A percentile compares a stretch with the other conserved stretches of the same genome.
Conservation (phyloP, 2,113 vertebrate genomes). For the Potamarius usumacintae region DNA sequence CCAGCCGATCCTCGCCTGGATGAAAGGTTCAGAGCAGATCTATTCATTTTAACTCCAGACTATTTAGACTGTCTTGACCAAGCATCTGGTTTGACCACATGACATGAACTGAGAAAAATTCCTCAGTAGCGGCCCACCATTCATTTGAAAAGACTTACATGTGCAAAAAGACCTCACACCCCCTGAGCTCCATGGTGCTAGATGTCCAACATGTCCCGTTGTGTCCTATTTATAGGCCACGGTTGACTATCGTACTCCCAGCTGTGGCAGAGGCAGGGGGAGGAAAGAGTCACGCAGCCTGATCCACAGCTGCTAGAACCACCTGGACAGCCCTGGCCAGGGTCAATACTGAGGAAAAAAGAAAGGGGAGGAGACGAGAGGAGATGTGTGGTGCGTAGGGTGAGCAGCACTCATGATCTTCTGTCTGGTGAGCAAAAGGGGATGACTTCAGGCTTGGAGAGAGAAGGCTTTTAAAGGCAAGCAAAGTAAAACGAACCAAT, state of each 20-base stretch:
- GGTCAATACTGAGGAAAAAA: slow-evolving; percentile 24
- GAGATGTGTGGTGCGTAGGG: neutral
- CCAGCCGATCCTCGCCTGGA: neutral
- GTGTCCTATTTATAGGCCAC: slow-evolving; percentile 47
- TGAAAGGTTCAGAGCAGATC: neutral
- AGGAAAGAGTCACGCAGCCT: slow-evolving; percentile 22
- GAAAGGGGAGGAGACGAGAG: neutral
- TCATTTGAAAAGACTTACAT: slow-evolving; percentile 29
- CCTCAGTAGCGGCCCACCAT: neutral
- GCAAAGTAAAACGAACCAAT: neutral
- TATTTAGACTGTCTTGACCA: slow-evolving; percentile 13
- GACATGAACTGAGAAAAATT: neutral
- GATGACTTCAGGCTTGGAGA: neutral
- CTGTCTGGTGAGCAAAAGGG: neutral
- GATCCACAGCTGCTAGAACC: slow-evolving; percentile 47
- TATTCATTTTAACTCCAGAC: neutral
- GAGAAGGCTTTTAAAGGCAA: neutral
- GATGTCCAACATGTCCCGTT: slow-evolving; percentile 18
- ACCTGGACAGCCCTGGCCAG: slow-evolving; percentile 42
- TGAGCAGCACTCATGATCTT: neutral
- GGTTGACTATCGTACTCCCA: slow-evolving; percentile 42
- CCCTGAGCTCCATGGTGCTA: slow-evolving; percentile 33
- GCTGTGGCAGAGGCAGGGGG: slow-evolving; percentile 46
- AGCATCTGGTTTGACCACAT: slow-evolving; percentile 17
- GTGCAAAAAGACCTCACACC: slow-evolving; percentile 4